phyloP scores from a whole-genome alignment of 2,888 invertebrate genomes.

The Andrena haemorrhoa region DNA sequence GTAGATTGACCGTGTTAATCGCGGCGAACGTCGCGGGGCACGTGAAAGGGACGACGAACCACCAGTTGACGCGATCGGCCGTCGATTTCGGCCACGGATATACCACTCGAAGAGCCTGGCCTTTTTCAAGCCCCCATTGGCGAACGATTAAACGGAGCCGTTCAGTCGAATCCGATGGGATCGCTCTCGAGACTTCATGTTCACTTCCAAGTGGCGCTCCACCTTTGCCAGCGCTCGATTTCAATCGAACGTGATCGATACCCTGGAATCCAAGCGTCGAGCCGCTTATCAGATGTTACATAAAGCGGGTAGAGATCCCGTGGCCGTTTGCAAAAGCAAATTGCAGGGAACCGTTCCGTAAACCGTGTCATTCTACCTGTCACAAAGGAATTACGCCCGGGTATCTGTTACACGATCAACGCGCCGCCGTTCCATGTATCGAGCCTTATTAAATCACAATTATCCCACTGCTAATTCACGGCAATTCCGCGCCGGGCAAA shows the following conservation, averaged over 20 bases:
- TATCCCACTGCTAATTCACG: constrained; percentile 15
- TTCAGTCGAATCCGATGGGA: not conserved
- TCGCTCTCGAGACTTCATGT: not conserved
- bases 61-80: constrained; percentile 42
- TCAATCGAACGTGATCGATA: constrained; percentile 37
- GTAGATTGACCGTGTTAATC: constrained; percentile 39
- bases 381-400: constrained; percentile 22
- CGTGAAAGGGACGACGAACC: constrained; percentile 38
- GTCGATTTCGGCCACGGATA: not conserved
- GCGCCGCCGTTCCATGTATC: constrained; percentile 8
- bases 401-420: constrained; percentile 27
- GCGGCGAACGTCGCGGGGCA: constrained; percentile 4
- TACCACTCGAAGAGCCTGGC: not conserved
- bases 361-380: constrained; percentile 13
- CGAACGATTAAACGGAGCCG: too few species aligned
- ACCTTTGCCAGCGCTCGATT: constrained; percentile 18
- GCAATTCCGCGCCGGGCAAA: not conserved
- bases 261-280: constrained; percentile 19
- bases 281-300: constrained; percentile 48
- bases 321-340: constrained; percentile 24
- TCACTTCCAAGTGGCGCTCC: constrained; percentile 27
- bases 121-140: not conserved
- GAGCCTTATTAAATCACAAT: constrained; percentile 48
- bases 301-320: constrained; percentile 35
- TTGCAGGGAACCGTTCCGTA: not conserved